Evolutionary conservation across 2,797 vertebrate species (phyloP).

Genomic region (Parauchenoglanis ngamensis): DNA sequence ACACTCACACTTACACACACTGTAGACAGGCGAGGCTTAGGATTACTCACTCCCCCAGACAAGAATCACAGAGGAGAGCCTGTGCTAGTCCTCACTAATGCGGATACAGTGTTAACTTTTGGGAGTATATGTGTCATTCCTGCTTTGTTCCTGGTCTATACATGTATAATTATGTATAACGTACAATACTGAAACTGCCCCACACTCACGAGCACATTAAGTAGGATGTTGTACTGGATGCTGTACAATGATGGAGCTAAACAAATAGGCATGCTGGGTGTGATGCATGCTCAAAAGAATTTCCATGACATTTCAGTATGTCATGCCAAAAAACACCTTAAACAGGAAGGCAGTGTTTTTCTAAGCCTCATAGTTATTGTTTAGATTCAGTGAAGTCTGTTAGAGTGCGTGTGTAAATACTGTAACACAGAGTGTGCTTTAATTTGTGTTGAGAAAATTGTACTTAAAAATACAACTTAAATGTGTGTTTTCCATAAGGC

Average conservation of each 20-base stretch:
- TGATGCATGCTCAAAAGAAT: slow-evolving; percentile 68
- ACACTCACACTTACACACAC: not conserved
- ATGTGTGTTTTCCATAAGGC: not conserved
- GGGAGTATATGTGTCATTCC: not conserved
- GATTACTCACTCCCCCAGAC: not conserved
- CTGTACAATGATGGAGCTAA: not conserved
- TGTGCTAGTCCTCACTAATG: not conserved
- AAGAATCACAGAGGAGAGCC: not conserved
- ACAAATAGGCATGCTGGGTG: slow-evolving; percentile 67
- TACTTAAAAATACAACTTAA: not conserved
- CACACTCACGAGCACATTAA: not conserved
- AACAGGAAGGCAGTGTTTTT: slow-evolving; percentile 7
- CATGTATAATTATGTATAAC: slow-evolving; percentile 14
- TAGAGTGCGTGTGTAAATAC: not conserved
- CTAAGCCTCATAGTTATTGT: slow-evolving; percentile 30
- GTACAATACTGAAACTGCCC: not conserved
- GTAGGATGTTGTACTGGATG: slow-evolving; percentile 10
- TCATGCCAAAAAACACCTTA: slow-evolving; percentile 62
- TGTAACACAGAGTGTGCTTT: not conserved
- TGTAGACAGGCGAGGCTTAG: not conserved
- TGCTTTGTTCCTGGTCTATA: slow-evolving; percentile 3
- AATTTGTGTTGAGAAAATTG: not conserved
- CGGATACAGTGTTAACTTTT: not conserved
- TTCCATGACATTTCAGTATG: slow-evolving; percentile 69
- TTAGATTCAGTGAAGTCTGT: slow-evolving; percentile 20